These are phyloP conservation scores for Scyliorhinus canicula DNA, from an alignment of 2,797 vertebrate species.

Conservation along the genomic window DNA sequence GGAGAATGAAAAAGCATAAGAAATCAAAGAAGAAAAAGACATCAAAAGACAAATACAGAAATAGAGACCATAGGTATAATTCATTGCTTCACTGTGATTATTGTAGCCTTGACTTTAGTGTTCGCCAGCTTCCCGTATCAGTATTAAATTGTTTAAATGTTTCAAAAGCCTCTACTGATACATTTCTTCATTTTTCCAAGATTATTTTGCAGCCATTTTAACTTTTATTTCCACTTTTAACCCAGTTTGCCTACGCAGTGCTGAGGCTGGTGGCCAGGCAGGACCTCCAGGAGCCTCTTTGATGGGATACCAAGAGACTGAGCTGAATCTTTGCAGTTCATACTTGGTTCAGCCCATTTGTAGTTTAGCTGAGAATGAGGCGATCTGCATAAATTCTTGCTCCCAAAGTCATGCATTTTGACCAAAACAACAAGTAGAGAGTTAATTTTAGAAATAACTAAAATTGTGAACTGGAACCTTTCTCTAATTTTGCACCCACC, in stretches of 20 bases:
- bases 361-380: not conserved
- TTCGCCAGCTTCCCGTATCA: not conserved
- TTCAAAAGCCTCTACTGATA: not conserved
- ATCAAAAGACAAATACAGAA: constrained; percentile 73
- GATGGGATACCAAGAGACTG: not conserved
- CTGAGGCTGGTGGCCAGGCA: not conserved
- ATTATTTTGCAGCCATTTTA: not conserved
- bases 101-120: not conserved
- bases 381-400: not conserved
- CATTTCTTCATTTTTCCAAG: not conserved
- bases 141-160: not conserved
- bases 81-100: not conserved
- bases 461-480: not conserved
- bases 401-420: not conserved
- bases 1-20: constrained; percentile 69
- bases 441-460: not conserved
- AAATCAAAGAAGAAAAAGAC: constrained; percentile 91
- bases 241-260: not conserved
- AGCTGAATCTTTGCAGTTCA: not conserved
- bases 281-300: not conserved
- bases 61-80: constrained; percentile 59
- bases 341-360: not conserved
- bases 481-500: not conserved
- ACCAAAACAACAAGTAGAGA: too few species aligned
- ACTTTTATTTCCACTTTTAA: not conserved